Evolutionary conservation across 2,888 invertebrate genomes (phyloP).

Genomic region (Tiphia femorata): DNA sequence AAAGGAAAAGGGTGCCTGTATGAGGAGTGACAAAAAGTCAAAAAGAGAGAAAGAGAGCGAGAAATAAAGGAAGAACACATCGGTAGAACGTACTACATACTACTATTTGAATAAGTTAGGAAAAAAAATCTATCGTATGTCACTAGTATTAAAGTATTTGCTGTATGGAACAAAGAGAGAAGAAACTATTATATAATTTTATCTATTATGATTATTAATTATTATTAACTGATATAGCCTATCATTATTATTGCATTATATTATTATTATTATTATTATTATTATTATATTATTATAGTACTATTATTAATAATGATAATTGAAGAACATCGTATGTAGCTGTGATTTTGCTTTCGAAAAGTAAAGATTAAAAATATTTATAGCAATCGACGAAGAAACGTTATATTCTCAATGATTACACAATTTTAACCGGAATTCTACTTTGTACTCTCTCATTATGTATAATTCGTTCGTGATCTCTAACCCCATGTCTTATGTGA

Average conservation of each 20-base stretch:
- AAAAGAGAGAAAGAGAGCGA: constrained; percentile 29
- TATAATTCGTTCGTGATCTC: no score
- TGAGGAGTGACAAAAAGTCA: constrained; percentile 4
- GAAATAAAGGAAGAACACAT: not conserved
- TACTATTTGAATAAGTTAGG: constrained; percentile 34
- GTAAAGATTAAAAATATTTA: constrained; percentile 69
- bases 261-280: constrained; percentile 56
- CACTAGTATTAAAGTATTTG: constrained; percentile 55
- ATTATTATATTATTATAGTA: constrained; percentile 52
- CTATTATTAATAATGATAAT: constrained; percentile 62
- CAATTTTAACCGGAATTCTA: no score
- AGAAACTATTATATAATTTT: constrained; percentile 66
- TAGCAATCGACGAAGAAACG: constrained; percentile 55
- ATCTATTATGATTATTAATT: constrained; percentile 59
- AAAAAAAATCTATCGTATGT: constrained; percentile 53
- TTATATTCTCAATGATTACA: no score
- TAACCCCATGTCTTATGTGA: no score
- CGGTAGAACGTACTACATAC: constrained; percentile 27
- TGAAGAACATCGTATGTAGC: constrained; percentile 68
- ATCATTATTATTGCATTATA: constrained; percentile 46
- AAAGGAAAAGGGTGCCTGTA: not conserved
- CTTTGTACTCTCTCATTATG: not conserved
- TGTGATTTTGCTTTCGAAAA: constrained; percentile 69
- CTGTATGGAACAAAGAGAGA: constrained; percentile 62
- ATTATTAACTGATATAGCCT: constrained; percentile 54